Percentiles rank a stretch among this genome's conserved stretches.
phyloP scores from a whole-genome alignment of 2,888 invertebrate genomes.

The Drosophila melanocephala region DNA sequence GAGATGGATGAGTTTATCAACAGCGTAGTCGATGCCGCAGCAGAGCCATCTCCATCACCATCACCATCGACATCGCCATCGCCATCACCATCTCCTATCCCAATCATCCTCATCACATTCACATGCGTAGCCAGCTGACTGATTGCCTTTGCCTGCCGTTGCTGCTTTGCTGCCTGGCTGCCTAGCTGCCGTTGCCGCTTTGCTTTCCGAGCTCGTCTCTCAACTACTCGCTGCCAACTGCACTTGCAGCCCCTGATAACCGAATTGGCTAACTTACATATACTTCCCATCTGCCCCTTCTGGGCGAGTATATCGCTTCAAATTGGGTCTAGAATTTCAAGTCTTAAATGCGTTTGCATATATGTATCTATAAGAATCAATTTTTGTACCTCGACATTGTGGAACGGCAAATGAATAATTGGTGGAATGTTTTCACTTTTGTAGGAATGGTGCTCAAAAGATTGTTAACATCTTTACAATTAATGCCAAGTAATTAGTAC shows the following conservation, averaged over 20 bases:
- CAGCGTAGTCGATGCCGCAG: constrained; percentile 65
- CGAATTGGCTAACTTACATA: constrained; percentile 14
- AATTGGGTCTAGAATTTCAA: neutral
- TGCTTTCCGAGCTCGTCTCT: constrained; percentile 18
- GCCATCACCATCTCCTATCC: neutral
- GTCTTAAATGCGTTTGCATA: neutral
- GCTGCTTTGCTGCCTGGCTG: constrained; percentile 36
- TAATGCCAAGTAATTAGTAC: neutral
- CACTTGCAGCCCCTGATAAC: constrained; percentile 19
- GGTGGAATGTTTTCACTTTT: neutral
- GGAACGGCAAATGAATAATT: neutral
- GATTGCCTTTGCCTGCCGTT: constrained; percentile 65
- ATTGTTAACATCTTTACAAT: neutral
- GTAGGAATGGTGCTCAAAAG: neutral
- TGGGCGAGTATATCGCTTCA: neutral
- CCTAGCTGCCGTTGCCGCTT: constrained; percentile 42
- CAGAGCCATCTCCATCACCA: constrained; percentile 54
- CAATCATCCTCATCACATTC: constrained; percentile 44
- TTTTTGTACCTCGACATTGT: neutral
- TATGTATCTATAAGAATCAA: neutral
- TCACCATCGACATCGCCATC: neutral
- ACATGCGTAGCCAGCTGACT: constrained; percentile 68
- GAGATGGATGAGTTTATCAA: constrained; percentile 85
- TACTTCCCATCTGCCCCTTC: neutral
- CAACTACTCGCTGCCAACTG: constrained; percentile 24